Percentiles rank a stretch among this genome's conserved stretches.
Conservation (phyloP, 2,888 invertebrate genomes). For the Chaetogeoica ovagalla region DNA sequence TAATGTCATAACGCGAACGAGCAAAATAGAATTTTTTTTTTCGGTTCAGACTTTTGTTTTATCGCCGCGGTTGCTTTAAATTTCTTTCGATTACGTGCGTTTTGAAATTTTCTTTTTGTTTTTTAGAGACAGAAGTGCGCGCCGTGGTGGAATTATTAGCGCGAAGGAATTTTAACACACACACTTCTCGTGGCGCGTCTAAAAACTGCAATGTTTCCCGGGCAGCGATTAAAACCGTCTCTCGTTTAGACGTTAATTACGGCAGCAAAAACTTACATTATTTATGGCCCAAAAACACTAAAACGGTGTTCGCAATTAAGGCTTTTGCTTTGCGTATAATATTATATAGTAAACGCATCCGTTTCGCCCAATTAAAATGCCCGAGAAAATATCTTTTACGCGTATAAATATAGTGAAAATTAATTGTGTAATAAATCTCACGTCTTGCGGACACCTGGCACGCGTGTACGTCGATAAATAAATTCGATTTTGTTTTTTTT, state of each 20-base stretch:
- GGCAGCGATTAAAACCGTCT: conserved; percentile 48
- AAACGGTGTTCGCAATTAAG: conserved; percentile 50
- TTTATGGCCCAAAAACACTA: conserved; percentile 46
- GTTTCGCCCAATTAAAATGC: conserved; percentile 50
- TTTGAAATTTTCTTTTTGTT: conserved; percentile 21
- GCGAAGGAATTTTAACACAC: conserved; percentile 3
- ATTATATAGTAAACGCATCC: conserved; percentile 25
- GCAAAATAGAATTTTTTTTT: neutral
- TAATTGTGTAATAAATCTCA: conserved; percentile 41
- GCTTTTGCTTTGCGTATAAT: conserved; percentile 8
- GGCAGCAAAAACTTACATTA: conserved; percentile 30
- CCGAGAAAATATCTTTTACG: neutral
- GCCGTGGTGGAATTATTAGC: neutral
- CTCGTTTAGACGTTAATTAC: conserved; percentile 48
- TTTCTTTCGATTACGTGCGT: conserved; percentile 29
- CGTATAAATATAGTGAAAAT: conserved; percentile 32
- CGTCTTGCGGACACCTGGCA: conserved; percentile 19
- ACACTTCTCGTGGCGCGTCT: neutral
- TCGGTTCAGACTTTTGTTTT: neutral
- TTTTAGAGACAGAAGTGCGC: neutral
- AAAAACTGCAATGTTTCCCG: conserved; percentile 5
- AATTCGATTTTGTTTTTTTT: neutral
- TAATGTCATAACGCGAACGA: too few relatives aligned
- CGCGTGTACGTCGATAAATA: neutral
- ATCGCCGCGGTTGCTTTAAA: conserved; percentile 4